These are phyloP conservation scores for Drosophila peninsularis DNA, from an alignment of 2,888 invertebrate genomes.

Conservation along the genomic window DNA sequence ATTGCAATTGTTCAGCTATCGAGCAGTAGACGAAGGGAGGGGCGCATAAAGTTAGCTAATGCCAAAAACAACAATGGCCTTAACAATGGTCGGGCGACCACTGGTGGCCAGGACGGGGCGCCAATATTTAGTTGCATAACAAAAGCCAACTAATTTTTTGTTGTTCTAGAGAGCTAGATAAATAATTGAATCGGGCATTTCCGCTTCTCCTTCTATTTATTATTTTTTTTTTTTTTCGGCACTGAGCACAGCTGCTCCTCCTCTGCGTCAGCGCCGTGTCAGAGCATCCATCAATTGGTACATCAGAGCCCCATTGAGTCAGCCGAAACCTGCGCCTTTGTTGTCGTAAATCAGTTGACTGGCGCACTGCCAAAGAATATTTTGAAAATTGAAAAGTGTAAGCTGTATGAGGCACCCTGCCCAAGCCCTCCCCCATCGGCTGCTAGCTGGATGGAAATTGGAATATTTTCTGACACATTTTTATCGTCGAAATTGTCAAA, in stretches of 20 bases:
- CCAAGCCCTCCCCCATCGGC: neutral
- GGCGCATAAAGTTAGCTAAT: conserved; percentile 48
- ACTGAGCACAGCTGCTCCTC: conserved; percentile 20
- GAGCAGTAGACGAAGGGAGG: neutral
- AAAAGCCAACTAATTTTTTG: conserved; percentile 71
- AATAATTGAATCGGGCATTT: conserved; percentile 77
- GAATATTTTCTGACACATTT: conserved; percentile 78
- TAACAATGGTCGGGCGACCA: conserved; percentile 49
- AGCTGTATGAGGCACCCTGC: conserved; percentile 33
- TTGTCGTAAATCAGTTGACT: conserved; percentile 77
- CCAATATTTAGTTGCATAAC: conserved; percentile 70
- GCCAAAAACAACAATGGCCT: conserved; percentile 55
- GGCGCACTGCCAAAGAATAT: conserved; percentile 70
- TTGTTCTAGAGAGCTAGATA: conserved; percentile 59
- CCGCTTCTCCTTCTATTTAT: conserved; percentile 36
- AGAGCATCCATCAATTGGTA: conserved; percentile 71
- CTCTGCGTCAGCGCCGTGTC: conserved; percentile 51
- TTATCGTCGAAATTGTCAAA: conserved; percentile 77
- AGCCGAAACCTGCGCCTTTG: conserved; percentile 40
- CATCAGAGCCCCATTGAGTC: conserved; percentile 63
- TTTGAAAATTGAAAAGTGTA: conserved; percentile 77
- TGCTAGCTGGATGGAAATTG: conserved; percentile 37
- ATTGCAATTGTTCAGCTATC: conserved; percentile 71
- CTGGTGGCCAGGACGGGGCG: conserved; percentile 38
- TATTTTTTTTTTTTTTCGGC: conserved; percentile 8